A percentile compares a stretch with the other conserved stretches of the same genome.
Evolutionary conservation across 2,888 invertebrate genomes (phyloP).

Genomic region (Toxonevra muliebris): DNA sequence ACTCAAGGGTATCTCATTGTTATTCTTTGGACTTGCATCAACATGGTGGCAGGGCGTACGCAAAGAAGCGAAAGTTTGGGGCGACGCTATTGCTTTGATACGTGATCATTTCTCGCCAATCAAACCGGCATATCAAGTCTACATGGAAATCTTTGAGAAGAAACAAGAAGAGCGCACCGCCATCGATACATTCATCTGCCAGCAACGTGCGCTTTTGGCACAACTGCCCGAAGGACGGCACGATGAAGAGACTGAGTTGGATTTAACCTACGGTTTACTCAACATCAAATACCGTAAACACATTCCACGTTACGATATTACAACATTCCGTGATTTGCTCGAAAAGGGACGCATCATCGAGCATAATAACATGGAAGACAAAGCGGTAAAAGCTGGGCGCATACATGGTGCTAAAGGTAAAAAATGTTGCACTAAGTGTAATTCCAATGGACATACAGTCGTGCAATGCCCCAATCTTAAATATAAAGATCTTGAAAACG

Average conservation of each 20-base stretch:
- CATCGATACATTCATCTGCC: constrained; percentile 58
- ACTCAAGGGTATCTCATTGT: constrained; percentile 55
- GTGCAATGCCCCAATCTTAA: constrained; percentile 57
- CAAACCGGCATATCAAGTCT: constrained; percentile 59
- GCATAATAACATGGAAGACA: constrained; percentile 52
- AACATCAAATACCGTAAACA: constrained; percentile 58
- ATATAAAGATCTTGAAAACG: neutral
- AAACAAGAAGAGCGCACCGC: constrained; percentile 49
- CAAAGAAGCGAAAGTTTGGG: constrained; percentile 59
- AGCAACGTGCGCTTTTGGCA: constrained; percentile 58
- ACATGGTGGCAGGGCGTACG: constrained; percentile 62
- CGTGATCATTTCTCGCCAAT: constrained; percentile 60
- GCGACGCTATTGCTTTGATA: constrained; percentile 54
- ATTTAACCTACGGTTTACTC: constrained; percentile 58
- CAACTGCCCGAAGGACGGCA: constrained; percentile 59
- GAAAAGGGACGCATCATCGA: constrained; percentile 59
- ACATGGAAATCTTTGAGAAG: constrained; percentile 58
- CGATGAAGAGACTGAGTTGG: constrained; percentile 56
- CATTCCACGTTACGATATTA: constrained; percentile 52
- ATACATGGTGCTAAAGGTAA: constrained; percentile 42
- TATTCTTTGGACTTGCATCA: constrained; percentile 55
- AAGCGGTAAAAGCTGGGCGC: constrained; percentile 37
- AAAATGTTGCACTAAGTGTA: constrained; percentile 58
- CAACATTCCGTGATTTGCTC: constrained; percentile 56
- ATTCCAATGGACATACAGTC: constrained; percentile 56